Evolutionary conservation across 1,140 invertebrate species (phyloP).

Genomic region (Globodera rostochiensis): DNA sequence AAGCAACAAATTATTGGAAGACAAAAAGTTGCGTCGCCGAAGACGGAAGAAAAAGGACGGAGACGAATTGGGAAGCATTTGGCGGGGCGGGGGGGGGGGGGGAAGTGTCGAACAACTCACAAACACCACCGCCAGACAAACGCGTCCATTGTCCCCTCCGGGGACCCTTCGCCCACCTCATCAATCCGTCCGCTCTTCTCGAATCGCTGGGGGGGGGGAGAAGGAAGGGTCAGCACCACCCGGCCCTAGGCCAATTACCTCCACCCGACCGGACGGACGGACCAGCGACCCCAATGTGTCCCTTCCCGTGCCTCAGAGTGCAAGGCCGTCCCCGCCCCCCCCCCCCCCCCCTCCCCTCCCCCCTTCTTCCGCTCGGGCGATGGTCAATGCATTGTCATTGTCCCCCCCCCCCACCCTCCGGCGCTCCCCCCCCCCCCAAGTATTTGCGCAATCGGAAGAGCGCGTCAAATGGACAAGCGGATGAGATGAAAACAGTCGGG

Average conservation of each 20-base stretch:
- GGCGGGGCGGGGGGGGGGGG: no score
- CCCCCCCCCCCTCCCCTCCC: no score
- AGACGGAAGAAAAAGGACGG: not conserved
- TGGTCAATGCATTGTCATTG: no score
- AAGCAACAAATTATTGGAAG: not conserved
- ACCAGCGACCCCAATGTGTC: not conserved
- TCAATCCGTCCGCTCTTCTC: not conserved
- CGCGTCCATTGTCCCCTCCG: not conserved
- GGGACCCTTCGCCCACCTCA: no score
- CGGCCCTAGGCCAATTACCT: not conserved
- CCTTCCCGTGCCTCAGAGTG: constrained; percentile 15
- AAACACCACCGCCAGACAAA: not conserved
- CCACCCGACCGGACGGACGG: not conserved
- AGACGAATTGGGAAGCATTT: no score
- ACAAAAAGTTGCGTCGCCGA: not conserved
- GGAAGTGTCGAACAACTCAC: no score
- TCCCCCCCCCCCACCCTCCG: not conserved
- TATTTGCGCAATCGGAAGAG: constrained; percentile 11
- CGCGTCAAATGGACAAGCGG: constrained; percentile 12
- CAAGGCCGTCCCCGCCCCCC: not conserved
- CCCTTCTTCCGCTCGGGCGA: no score
- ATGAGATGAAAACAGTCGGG: constrained; percentile 2
- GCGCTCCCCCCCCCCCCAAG: no score
- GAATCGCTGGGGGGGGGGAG: not conserved
- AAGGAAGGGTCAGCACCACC: not conserved